Conservation (phyloP, 2,113 vertebrate species). For the Bettongia penicillata region DNA sequence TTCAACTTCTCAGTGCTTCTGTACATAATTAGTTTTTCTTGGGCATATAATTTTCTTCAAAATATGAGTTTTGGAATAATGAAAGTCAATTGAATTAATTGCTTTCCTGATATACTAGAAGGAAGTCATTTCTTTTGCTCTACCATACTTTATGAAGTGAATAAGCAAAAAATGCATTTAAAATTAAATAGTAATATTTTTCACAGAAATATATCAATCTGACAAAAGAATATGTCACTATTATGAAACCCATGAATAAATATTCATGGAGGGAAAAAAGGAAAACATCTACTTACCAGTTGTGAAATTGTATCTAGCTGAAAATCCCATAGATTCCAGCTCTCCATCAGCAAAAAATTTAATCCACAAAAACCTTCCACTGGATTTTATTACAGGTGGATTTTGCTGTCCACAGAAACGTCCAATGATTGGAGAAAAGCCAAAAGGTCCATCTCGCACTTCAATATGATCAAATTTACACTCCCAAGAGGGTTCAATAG, state of each 20-base stretch:
- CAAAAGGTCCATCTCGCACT: slow-evolving; percentile 98
- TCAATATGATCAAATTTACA: slow-evolving; percentile 99
- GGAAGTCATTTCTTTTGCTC: not conserved
- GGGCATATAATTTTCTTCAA: slow-evolving; percentile 43
- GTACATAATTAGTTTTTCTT: slow-evolving; percentile 43
- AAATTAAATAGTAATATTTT: slow-evolving; percentile 5
- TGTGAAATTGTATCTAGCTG: slow-evolving; percentile 98
- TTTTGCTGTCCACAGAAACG: slow-evolving; percentile 98
- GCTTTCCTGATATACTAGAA: not conserved
- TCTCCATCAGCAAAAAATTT: slow-evolving; percentile 99
- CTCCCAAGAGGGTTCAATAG: slow-evolving; percentile 99
- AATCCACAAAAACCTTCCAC: slow-evolving; percentile 98
- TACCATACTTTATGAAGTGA: slow-evolving; percentile 7
- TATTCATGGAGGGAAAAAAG: not conserved
- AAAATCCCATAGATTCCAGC: slow-evolving; percentile 98
- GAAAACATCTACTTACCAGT: slow-evolving; percentile 89
- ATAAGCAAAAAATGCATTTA: not conserved
- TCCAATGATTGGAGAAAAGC: slow-evolving; percentile 98
- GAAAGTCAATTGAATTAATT: slow-evolving; percentile 23
- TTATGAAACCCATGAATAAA: not conserved
- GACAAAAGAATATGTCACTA: not conserved
- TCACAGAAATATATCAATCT: slow-evolving; percentile 17
- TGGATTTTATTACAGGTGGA: slow-evolving; percentile 97
- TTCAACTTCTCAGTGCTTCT: slow-evolving; percentile 31
- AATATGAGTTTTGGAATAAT: slow-evolving; percentile 1